Base-by-base conservation (phyloP, 2,797 vertebrate genomes). In the Siniperca obscura region DNA sequence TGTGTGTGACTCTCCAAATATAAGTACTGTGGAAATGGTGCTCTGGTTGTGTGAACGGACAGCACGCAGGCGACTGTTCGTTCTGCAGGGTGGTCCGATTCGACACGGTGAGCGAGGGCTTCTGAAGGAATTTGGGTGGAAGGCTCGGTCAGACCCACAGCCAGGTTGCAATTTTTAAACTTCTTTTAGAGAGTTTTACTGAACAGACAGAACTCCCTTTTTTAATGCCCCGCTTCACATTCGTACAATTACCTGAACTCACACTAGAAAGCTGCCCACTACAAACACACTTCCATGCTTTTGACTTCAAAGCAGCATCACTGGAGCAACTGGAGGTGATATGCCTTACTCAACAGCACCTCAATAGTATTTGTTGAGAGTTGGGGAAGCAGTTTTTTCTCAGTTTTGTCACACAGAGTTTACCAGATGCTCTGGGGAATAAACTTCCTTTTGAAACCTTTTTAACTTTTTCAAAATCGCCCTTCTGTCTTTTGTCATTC, bases 11-110 rank as follows among this genome's bases (percentile, higher is more conserved):
- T 59, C 53, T 68, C 76, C 55, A 76, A 82, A 76, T 85, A 44
- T 40, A 46, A 74, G 71, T 11, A 36, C 65, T 68, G 80, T 81
- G 86, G 79, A 91, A 86, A 74, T 38, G 73, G 89, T 19, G 34
- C 50, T 75, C 36, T 65, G 22, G 69, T 74, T 66, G 66, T 59
- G 76, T 84, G 74, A 80, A 76, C 42, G 21, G 76, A 74, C 65
- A 27, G 74, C 55, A 57, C 27, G 82, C 69, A 61, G 81, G 73
- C 21, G 30, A 70, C 62, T 59, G 62, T 61, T 75, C 36, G 19
- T 83, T 76, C 76, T 72, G 59, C 90, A 84, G 89, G 94, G 93
- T 93, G 93, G 94, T 92, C 93, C 80, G 55, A 90, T 92, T 91
- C 7, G 85, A 83, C 84, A 78, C 60, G 48, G 82, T 48, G 74